phyloP scores from a whole-genome alignment of 1,140 invertebrate species.

The Cotesia chilonis region DNA sequence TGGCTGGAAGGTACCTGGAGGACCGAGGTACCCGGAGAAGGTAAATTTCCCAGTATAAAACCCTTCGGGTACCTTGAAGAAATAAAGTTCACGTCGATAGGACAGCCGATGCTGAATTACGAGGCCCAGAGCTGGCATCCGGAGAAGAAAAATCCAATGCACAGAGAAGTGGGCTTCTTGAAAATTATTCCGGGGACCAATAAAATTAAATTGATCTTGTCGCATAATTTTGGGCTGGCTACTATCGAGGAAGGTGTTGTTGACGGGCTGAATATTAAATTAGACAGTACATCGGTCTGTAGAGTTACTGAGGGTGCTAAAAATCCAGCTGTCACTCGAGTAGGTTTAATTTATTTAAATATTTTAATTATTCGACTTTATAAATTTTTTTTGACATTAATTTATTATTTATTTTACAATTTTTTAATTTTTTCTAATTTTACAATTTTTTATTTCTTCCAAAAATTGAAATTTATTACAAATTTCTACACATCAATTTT shows the following conservation, averaged over 20 bases:
- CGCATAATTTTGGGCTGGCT: conserved; percentile 72
- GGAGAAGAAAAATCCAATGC: conserved; percentile 69
- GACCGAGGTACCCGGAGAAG: conserved; percentile 63
- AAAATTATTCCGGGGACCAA: conserved; percentile 69
- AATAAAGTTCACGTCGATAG: conserved; percentile 70
- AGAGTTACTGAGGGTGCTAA: conserved; percentile 66
- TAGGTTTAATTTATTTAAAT: conserved; percentile 39
- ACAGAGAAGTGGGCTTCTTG: conserved; percentile 73
- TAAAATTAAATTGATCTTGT: conserved; percentile 68
- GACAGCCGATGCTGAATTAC: conserved; percentile 73
- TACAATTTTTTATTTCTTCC: too few relatives aligned
- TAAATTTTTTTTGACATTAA: too few relatives aligned
- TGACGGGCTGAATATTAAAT: conserved; percentile 51
- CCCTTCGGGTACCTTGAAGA: conserved; percentile 71
- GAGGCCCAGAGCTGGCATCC: conserved; percentile 68
- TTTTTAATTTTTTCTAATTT: too few relatives aligned
- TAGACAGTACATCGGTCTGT: conserved; percentile 64
- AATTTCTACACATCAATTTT: neutral
- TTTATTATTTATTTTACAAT: too few relatives aligned
- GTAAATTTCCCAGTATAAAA: conserved; percentile 70
- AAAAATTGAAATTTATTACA: too few relatives aligned
- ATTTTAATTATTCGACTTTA: too few relatives aligned
- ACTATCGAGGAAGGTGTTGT: conserved; percentile 69
- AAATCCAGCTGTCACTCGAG: conserved; percentile 65
- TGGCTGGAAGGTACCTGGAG: conserved; percentile 74